Evolutionary conservation across 2,113 vertebrate genomes (phyloP).

Genomic region (Sorex araneus): DNA sequence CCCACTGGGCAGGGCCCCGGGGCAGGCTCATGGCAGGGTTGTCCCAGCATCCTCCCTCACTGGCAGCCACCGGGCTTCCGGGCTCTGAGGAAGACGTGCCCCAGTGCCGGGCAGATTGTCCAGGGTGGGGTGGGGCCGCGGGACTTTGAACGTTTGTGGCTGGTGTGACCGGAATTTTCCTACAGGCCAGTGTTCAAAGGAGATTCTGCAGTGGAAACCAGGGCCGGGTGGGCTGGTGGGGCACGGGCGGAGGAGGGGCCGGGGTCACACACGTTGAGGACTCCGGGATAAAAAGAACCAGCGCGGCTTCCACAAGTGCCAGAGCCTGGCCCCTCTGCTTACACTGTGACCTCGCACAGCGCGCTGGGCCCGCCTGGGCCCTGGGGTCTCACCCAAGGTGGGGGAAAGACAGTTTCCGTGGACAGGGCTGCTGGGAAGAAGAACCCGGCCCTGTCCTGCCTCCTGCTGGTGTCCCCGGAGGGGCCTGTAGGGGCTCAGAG

Average conservation of each 20-base stretch:
- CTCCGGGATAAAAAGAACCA: neutral
- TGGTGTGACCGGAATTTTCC: neutral
- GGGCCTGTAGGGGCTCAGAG: too few relatives aligned
- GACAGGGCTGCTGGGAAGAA: too few relatives aligned
- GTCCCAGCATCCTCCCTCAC: neutral
- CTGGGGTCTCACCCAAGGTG: neutral
- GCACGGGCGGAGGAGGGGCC: neutral
- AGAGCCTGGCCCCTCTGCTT: neutral
- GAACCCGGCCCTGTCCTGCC: too few relatives aligned
- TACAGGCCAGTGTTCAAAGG: neutral
- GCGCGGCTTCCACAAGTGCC: too few relatives aligned
- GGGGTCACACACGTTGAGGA: neutral
- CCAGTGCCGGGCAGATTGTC: neutral
- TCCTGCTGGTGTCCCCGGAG: too few relatives aligned
- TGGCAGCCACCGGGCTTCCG: neutral
- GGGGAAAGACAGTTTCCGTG: fast-evolving
- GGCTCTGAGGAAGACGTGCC: neutral
- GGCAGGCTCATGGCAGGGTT: neutral
- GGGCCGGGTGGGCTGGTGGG: neutral
- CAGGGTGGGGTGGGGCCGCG: fast-evolving
- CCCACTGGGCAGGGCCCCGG: neutral
- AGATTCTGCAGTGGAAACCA: neutral
- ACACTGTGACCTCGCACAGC: too few relatives aligned
- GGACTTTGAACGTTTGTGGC: neutral
- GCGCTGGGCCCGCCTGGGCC: neutral